Evolutionary conservation across 2,797 vertebrate genomes (phyloP).

Genomic region (Limosa lapponica): DNA sequence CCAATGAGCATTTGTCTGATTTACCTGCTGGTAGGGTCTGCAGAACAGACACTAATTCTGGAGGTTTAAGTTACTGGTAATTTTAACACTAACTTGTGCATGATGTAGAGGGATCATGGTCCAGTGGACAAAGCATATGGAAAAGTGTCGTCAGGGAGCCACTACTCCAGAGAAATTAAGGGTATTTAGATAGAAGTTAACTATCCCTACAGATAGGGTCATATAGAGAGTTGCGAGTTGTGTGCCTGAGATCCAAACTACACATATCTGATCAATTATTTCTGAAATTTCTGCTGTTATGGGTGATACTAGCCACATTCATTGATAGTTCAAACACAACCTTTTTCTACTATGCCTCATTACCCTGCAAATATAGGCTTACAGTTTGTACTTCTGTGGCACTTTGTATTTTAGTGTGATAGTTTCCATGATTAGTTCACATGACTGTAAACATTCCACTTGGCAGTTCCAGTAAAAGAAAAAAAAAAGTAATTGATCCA

Average conservation of each 20-base stretch:
- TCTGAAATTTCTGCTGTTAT: background rate
- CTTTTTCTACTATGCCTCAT: background rate
- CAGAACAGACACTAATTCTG: background rate
- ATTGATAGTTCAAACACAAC: background rate
- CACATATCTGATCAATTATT: background rate
- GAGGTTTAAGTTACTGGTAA: background rate
- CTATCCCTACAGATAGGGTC: background rate
- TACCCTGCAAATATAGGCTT: background rate
- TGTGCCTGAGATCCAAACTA: background rate
- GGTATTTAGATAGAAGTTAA: background rate
- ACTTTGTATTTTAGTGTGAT: background rate
- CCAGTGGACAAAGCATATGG: background rate
- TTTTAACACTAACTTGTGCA: background rate
- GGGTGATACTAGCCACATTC: background rate
- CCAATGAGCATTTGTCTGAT: background rate
- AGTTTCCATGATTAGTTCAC: background rate
- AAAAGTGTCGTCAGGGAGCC: background rate
- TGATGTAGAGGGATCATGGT: background rate
- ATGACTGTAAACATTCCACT: background rate
- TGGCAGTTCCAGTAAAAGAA: background rate
- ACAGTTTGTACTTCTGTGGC: background rate
- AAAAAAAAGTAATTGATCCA: background rate
- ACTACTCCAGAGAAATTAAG: background rate
- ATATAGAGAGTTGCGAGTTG: background rate
- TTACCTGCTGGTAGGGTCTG: background rate